Conservation (phyloP, 2,113 vertebrate species). For the Gasterosteus nipponicus region DNA sequence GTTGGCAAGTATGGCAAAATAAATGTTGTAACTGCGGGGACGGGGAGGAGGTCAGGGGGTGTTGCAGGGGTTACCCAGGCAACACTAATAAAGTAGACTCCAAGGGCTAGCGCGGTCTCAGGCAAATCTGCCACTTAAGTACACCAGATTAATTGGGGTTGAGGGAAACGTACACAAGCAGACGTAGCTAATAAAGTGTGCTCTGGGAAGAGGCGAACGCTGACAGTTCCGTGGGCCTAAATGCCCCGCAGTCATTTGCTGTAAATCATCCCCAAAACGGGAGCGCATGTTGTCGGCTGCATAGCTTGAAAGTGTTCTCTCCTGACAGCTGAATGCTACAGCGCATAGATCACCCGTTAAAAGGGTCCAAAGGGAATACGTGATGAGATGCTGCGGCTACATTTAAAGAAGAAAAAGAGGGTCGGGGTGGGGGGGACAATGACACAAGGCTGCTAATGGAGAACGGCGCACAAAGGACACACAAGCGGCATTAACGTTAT, state of each 20-base stretch:
- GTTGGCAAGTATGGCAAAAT: conserved; percentile 38
- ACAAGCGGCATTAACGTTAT: conserved; percentile 24
- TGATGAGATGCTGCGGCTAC: conserved; percentile 27
- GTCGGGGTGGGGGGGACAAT: conserved; percentile 14
- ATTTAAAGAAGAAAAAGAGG: conserved; percentile 27
- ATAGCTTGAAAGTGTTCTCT: conserved; percentile 47
- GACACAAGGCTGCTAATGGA: conserved; percentile 8
- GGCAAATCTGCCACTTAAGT: conserved; percentile 63
- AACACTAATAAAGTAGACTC: conserved; percentile 63
- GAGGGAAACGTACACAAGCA: conserved; percentile 61
- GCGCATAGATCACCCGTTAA: conserved; percentile 56
- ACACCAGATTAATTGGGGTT: conserved; percentile 65
- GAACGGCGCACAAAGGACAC: background rate
- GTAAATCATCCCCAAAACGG: conserved; percentile 56
- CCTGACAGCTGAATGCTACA: conserved; percentile 45
- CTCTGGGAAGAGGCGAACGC: conserved; percentile 48
- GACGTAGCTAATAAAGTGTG: conserved; percentile 58
- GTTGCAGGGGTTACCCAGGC: conserved; percentile 48
- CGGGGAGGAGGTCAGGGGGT: background rate
- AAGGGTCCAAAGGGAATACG: conserved; percentile 30
- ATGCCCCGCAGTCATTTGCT: conserved; percentile 45
- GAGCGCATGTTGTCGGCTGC: conserved; percentile 26
- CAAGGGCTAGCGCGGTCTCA: conserved; percentile 35
- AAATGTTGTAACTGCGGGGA: conserved; percentile 35
- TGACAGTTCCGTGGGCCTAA: conserved; percentile 53